These are phyloP conservation scores for Bombus sibiricus DNA, from an alignment of 1,140 invertebrate species.

Conservation along the genomic window DNA sequence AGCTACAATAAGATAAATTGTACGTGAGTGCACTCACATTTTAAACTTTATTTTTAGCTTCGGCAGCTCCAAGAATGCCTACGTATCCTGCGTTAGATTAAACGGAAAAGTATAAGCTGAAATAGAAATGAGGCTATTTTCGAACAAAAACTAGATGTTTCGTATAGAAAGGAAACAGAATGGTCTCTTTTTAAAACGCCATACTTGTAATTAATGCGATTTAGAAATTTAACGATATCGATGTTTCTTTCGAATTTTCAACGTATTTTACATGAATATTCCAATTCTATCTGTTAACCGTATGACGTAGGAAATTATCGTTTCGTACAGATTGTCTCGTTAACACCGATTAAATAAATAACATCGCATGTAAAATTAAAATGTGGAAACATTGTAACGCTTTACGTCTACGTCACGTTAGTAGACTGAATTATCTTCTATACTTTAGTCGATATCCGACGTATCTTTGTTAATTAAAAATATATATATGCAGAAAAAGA, in stretches of 20 bases:
- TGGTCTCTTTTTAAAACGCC: too few species aligned
- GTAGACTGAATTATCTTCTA: background rate
- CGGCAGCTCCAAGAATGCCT: conserved; percentile 11
- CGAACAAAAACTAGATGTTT: background rate
- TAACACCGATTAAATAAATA: too few species aligned
- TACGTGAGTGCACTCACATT: conserved; percentile 4
- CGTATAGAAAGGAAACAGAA: background rate
- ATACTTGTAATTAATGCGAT: too few species aligned
- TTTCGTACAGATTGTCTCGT: too few species aligned
- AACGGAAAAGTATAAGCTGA: conserved; percentile 25
- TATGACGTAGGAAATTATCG: too few species aligned
- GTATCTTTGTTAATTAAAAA: background rate
- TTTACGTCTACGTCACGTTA: too few species aligned
- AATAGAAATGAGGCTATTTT: conserved; percentile 11
- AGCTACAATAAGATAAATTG: conserved; percentile 38
- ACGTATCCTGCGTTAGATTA: conserved; percentile 25
- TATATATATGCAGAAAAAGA: background rate
- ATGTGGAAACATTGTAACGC: too few species aligned
- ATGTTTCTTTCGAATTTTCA: too few species aligned
- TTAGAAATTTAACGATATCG: too few species aligned
- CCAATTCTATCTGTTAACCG: too few species aligned
- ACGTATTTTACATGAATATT: too few species aligned
- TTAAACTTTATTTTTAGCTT: conserved; percentile 38
- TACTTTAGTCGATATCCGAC: background rate
- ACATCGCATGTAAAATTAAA: too few species aligned